Base-by-base conservation (phyloP, 2,888 invertebrate genomes). In the Norana najaformis region DNA sequence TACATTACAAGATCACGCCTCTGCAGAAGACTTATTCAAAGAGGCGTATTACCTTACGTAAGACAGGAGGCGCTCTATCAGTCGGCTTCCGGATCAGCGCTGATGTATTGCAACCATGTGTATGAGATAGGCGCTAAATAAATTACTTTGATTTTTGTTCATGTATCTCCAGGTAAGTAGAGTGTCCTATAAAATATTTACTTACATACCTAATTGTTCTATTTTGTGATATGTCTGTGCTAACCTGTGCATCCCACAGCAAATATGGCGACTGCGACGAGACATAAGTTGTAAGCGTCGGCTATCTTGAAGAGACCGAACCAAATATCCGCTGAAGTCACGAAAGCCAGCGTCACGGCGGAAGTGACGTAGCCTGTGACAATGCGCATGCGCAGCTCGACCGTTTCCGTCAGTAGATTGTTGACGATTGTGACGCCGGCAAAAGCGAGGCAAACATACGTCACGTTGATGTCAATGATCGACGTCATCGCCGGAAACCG, bases 371-470 rank as follows among this genome's bases (percentile, higher is more conserved):
- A 85, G 23, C 85, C 85, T 20, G 35, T 37, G 36, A 85, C 85
- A 8, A 85, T 85, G 85, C 85, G 85, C 85, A 85, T 85, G 85
- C 85, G 85, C 36, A 85, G 36, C 37, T 85, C 85, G 36, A 85
- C 37, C 85, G 85, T 85, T 37, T 85, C 85, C 85, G 85, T 85
- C 36, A 85, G 37, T 18, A 85, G 85, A 37, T 85, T 85, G 85
- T 85, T 85, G 85, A 85, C 85, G 85, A 85, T 37, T 5, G 85
- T 35, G 85, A 85, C 85, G 35, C 85, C 85, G 85, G 85, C 85
- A n/a, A 85, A 85, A 37, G 85, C 85, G 37, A 85, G 85, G 85
- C 85, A 85, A 18, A 85, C 85, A 35, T 85, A 85, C 85, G 85
- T 85, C 85, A 85, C 85, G 85, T 37, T 85, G 85, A 85, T 35